Evolutionary conservation across 2,113 vertebrate genomes (phyloP).

Genomic region (Phasianus colchicus): DNA sequence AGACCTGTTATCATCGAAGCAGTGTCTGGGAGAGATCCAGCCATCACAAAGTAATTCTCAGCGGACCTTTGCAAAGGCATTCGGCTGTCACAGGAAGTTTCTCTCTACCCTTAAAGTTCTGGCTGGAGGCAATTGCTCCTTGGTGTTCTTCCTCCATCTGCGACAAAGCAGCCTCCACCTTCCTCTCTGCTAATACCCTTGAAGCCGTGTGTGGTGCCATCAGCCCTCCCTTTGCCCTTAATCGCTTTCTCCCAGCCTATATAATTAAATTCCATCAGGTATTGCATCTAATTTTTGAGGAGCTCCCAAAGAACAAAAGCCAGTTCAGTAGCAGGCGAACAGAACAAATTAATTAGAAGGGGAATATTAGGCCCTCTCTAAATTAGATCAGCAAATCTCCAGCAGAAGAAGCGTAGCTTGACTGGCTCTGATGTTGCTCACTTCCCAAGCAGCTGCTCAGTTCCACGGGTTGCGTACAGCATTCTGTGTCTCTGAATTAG

Average conservation of each 20-base stretch:
- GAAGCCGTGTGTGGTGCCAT: not conserved
- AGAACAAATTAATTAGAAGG: slow-evolving; percentile 61
- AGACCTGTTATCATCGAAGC: not conserved
- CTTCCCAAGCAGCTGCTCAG: slow-evolving; percentile 11
- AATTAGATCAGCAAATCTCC: slow-evolving; percentile 38
- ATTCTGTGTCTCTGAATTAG: not conserved
- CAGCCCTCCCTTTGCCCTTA: slow-evolving; percentile 37
- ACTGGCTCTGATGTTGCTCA: not conserved
- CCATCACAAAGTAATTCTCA: not conserved
- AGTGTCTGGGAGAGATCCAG: not conserved
- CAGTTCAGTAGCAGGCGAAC: not conserved
- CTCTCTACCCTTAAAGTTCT: not conserved
- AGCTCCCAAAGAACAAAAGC: slow-evolving; percentile 51
- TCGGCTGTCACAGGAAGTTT: not conserved
- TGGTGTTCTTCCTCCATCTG: not conserved
- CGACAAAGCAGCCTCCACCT: not conserved
- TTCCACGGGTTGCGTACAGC: not conserved
- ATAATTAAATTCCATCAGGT: slow-evolving; percentile 62
- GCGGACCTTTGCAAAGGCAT: not conserved
- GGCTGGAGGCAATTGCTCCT: not conserved
- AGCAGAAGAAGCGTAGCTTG: not conserved
- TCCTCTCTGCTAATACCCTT: not conserved
- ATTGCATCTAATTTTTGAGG: slow-evolving; percentile 61
- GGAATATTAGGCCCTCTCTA: not conserved
- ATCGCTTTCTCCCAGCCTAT: slow-evolving; percentile 44